phyloP scores from a whole-genome alignment of 2,113 vertebrate species.

The Rallus limicola region DNA sequence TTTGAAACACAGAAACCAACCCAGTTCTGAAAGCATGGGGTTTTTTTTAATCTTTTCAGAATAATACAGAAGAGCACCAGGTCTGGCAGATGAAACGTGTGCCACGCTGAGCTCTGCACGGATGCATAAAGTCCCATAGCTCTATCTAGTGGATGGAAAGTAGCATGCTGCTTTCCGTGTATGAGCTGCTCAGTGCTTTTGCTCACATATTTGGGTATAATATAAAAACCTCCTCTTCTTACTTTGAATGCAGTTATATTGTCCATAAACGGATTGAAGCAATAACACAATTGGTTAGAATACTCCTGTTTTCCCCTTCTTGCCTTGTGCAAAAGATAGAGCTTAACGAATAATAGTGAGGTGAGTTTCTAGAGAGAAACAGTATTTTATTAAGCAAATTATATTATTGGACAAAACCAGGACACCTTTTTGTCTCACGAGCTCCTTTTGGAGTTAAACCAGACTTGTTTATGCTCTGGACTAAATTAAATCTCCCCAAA shows the following conservation, averaged over 20 bases:
- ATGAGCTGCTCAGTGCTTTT: neutral
- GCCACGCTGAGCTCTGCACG: accelerated
- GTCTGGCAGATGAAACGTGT: neutral
- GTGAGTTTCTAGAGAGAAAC: neutral
- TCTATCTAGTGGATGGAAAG: slow-evolving; percentile 55
- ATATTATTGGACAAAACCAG: neutral
- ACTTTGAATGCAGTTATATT: neutral
- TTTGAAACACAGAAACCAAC: neutral
- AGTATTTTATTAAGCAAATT: neutral
- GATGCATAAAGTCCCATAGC: neutral
- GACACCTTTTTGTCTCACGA: neutral
- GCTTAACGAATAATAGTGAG: neutral
- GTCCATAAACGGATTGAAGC: neutral
- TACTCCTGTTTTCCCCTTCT: neutral
- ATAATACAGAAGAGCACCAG: neutral
- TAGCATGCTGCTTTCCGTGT: neutral
- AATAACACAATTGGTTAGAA: neutral
- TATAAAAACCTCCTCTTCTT: neutral
- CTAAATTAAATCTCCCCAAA: neutral
- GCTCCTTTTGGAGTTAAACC: neutral
- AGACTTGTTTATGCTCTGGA: neutral
- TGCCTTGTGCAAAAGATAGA: neutral
- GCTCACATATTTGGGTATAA: neutral
- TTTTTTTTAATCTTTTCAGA: neutral
- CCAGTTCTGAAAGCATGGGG: accelerated